These are phyloP conservation scores for Aphodius granarius DNA, from an alignment of 2,888 invertebrate genomes.

Conservation along the genomic window DNA sequence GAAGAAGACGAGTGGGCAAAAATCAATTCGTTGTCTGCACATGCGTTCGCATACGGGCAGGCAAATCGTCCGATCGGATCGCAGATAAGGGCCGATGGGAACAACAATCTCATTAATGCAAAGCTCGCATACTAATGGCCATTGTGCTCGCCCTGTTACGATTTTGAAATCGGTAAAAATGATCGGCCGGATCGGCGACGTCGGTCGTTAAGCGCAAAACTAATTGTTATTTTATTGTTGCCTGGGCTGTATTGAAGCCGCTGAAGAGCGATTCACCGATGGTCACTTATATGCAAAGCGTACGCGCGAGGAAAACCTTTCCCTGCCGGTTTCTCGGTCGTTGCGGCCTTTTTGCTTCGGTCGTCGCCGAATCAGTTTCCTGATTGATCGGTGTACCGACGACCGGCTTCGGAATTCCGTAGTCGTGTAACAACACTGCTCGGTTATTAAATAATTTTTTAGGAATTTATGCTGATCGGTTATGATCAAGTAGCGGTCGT, in stretches of 20 bases:
- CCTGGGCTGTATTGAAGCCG: not conserved
- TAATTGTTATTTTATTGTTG: not conserved
- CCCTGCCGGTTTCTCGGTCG: not conserved
- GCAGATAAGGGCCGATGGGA: slow-evolving; percentile 10
- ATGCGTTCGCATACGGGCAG: slow-evolving; percentile 3
- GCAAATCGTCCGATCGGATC: slow-evolving; percentile 10
- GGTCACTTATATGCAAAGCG: not conserved
- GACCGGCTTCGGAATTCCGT: not conserved
- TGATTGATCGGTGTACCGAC: not conserved
- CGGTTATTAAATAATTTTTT: not conserved
- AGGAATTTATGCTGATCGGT: not conserved
- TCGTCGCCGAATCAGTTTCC: not conserved
- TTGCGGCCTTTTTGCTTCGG: not conserved
- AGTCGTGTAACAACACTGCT: not conserved
- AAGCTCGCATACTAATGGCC: slow-evolving; percentile 13
- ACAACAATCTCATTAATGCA: slow-evolving; percentile 14
- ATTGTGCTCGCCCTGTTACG: not conserved
- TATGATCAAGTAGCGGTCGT: not conserved
- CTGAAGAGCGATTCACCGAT: not conserved
- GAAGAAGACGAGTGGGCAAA: slow-evolving; percentile 10
- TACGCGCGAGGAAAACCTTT: not conserved
- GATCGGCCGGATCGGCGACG: no score
- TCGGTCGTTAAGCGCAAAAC: not conserved
- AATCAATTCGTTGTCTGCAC: slow-evolving; percentile 10
- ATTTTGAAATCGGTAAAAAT: not conserved